Evolutionary conservation across 2,113 vertebrate species (phyloP), one percentile per base, ranked within the genome.

Genomic region (Pseudois nayaur): DNA sequence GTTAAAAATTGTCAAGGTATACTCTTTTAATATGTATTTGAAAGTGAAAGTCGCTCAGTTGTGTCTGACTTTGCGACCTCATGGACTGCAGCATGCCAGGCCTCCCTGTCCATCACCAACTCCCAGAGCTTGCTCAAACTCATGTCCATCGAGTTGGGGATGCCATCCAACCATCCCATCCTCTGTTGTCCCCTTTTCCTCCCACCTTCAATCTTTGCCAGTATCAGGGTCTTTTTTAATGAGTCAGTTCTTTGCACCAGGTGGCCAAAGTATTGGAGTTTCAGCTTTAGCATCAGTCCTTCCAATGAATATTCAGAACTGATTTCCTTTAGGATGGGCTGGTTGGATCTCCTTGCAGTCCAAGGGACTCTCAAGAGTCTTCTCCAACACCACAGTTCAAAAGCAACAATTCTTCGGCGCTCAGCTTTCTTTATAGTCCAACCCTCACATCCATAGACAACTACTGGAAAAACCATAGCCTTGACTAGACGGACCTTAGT

Each of bases 391-490:
- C 62, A 67, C 33, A 19, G 33, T 67, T 19, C 62, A 67, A 67
- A n/a, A 19, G 16, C 8, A 67, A 0, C 62, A n/a, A 19, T 67
- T 67, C 33, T 64, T 19, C 0, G 8, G 33, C 0, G 8, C 8
- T n/a, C 16, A 64, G 33, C 8, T 17, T 67, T 67, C 33, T 19
- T n/a, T 9, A 10, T 16, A 19, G 8, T n/a, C 33, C 62, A 10
- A 5, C 16, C n/a, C 33, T 67, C 8, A 67, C 8, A n/a, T 67
- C 3, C 62, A 67, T 0, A 19, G 33, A 2, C 10, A 16, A 67
- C 62, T 1, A 19, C 33, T 5, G 33, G 33, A n/a, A n/a, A 67
- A 67, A 67, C 62, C 62, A 67, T 19, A 67, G 33, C 2, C 0
- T 67, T 67, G 62, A n/a, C 33, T 67, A 19, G 13, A 67, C 0